These are phyloP conservation scores for Apus apus DNA, from an alignment of 2,113 vertebrate genomes.

Conservation along the genomic window DNA sequence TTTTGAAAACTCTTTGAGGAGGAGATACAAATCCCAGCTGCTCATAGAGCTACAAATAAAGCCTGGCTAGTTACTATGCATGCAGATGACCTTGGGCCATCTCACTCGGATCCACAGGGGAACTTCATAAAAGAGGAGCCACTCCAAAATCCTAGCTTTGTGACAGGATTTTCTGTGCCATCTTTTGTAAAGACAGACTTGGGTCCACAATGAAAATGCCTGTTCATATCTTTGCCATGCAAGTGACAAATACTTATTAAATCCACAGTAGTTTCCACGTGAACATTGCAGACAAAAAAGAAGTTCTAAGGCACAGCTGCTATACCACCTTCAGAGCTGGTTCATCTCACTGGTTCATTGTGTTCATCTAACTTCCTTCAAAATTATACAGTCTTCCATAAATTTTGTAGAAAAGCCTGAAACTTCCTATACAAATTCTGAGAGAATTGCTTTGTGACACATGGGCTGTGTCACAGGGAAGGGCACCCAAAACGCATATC, in stretches of 20 bases:
- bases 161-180: not conserved
- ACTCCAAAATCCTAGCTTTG: not conserved
- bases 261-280: not conserved
- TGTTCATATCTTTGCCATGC: not conserved
- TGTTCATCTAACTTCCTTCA: conserved; percentile 11
- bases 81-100: not conserved
- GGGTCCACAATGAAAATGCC: not conserved
- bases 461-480: not conserved
- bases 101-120: not conserved
- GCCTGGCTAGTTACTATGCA: not conserved
- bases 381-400: not conserved
- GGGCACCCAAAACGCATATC: not conserved
- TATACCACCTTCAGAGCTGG: not conserved
- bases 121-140: not conserved
- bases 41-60: not conserved
- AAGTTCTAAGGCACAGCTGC: not conserved
- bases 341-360: not conserved
- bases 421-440: not conserved
- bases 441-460: not conserved
- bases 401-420: not conserved
- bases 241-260: conserved; percentile 22
- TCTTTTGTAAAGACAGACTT: not conserved
- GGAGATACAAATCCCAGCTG: not conserved
- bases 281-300: not conserved
- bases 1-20: not conserved